Evolutionary conservation across 2,797 vertebrate species (phyloP), one percentile per base, ranked within the genome.

Genomic region (Falco rusticolus): DNA sequence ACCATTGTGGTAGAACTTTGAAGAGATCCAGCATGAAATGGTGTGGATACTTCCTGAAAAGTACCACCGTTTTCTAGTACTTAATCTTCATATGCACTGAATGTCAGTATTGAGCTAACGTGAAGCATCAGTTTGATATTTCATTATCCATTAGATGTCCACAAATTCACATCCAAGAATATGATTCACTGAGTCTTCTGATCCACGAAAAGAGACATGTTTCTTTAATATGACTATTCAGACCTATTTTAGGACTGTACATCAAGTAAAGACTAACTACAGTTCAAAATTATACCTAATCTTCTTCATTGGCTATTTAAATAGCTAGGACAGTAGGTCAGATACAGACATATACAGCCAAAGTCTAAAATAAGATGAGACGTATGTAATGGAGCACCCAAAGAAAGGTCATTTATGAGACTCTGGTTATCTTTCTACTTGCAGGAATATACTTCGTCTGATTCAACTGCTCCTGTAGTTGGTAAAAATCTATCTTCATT

Each of bases 201-300:
- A 87, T 34, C 47, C 13, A 5, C 1, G 0, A 8, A 29, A 47
- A 77, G 7, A 0, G 0, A 53, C 6, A 12, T 2, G 2, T 59
- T 18, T 50, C 68, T 65, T 75, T 47, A 15, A 13, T 57, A 21
- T 39, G 24, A 54, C 25, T 28, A 16, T 59, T 89, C 50, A 60
- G 22, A 37, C 4, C 6, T 65, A 11, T 70, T 86, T 81, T 43
- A 76, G 29, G 25, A 37, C 15, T 1, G 2, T 6, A 34, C 5
- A 29, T 8, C 63, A 34, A 13, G 28, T 57, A 80, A 60, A 89
- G 24, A 37, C 53, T 53, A 72, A 48, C 17, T 8, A n/a, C 6
- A 31, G 4, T 39, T 25, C 2, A 85, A 77, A 70, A 68, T n/a
- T n/a, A 33, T 1, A 13, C 9, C 28, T 31, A 1, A 17, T 63